Base-by-base conservation (phyloP, 92 coral and sea anemone species). In the Diadumene lineata region DNA sequence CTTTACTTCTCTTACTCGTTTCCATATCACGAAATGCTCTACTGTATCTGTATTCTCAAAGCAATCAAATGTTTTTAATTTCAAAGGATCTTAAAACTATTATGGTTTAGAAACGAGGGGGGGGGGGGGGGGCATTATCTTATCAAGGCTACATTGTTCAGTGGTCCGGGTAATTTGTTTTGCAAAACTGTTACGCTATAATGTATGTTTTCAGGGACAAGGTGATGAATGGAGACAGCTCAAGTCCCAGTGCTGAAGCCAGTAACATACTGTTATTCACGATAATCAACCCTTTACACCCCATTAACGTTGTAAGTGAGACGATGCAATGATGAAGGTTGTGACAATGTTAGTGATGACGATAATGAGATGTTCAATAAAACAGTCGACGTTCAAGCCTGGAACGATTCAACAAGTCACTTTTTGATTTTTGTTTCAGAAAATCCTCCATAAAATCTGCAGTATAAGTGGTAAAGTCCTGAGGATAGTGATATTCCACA, bases 401-500 rank as follows among this genome's bases (percentile, higher is more conserved):
- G 13, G 7, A 38, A 13, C 6, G 7, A 38, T 38, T 38, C 48
- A 38, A 38, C 48, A 6, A 38, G 7, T 38, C 13, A 4, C 48
- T 38, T 38, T 4, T 4, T 38, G 13, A 38, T 38, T 38, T 38
- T 38, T 38, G 29, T 27, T 62, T 28, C 84, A 94, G 98, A 92
- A 88, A 92, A 89, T 94, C 76, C 93, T 94, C 27, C 97, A 92
- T 78, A 90, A 94, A 68, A 89, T 94, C 66, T 94, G 98, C 81
- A 83, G 86, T 48, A 87, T 90, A 19, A 89, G 88, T 79, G 98
- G 98, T 18, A 94, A 94, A 72, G 98, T 94, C 78, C 87, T 94
- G 53, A 81, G 97, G 87, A 94, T 94, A 68, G 98, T 94, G 68
- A 94, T 94, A 61, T 94, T 94, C 82, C 98, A 94, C 87, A 94